A percentile compares a stretch with the other conserved stretches of the same genome.
phyloP scores from a whole-genome alignment of 2,888 invertebrate species.

The Agriotes lineatus region DNA sequence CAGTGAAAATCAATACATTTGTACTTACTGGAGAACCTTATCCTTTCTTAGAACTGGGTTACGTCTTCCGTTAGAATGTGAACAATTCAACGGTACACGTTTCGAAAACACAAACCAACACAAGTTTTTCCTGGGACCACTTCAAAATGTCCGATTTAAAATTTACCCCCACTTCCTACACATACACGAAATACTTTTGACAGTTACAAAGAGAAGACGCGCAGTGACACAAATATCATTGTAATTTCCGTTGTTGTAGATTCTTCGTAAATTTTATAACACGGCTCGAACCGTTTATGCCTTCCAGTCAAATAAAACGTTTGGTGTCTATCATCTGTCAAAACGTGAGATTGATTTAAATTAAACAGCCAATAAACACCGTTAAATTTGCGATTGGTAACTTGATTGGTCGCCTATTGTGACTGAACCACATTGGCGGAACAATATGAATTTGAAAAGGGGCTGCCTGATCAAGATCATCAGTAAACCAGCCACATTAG shows the following conservation, averaged over 20 bases:
- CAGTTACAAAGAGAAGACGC: neutral
- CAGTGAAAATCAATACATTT: neutral
- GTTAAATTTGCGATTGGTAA: neutral
- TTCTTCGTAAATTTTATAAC: slow-evolving; percentile 21
- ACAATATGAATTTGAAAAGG: too few species aligned
- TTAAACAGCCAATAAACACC: slow-evolving; percentile 44
- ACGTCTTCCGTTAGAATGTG: neutral
- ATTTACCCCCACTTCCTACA: slow-evolving; percentile 32
- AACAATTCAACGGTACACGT: neutral
- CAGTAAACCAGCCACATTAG: too few species aligned
- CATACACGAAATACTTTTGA: neutral
- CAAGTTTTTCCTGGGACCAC: neutral
- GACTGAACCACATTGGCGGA: slow-evolving; percentile 20
- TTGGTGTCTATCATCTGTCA: slow-evolving; percentile 47
- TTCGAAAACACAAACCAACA: neutral
- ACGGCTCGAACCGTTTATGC: neutral
- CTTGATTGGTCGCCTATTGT: slow-evolving; percentile 24
- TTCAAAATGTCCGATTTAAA: slow-evolving; percentile 51
- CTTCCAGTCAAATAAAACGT: slow-evolving; percentile 35
- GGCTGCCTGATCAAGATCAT: too few species aligned
- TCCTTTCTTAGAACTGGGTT: neutral
- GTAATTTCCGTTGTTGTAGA: neutral
- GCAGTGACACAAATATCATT: neutral
- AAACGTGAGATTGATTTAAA: slow-evolving; percentile 53
- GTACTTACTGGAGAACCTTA: neutral